These are phyloP conservation scores for Microplitis mediator DNA, from an alignment of 1,140 invertebrate genomes.

Conservation along the genomic window DNA sequence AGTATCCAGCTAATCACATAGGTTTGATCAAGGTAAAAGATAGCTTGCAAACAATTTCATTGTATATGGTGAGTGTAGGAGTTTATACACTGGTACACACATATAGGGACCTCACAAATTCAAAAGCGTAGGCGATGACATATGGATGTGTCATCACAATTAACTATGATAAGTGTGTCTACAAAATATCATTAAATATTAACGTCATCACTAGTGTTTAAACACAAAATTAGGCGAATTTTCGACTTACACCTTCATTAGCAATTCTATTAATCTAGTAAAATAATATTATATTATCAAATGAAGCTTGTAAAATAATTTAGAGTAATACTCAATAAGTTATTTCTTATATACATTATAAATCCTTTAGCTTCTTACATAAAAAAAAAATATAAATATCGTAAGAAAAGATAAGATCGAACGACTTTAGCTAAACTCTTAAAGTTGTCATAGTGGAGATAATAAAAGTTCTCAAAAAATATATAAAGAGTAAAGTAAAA, in stretches of 20 bases:
- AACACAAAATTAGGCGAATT: too few species aligned
- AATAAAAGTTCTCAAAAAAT: background rate
- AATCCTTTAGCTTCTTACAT: too few species aligned
- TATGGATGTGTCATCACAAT: constrained; percentile 12
- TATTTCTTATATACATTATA: too few species aligned
- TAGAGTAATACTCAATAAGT: too few species aligned
- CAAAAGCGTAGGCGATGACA: constrained; percentile 5
- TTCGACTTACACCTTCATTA: too few species aligned
- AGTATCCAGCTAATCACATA: background rate
- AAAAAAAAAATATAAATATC: too few species aligned
- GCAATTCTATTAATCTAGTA: too few species aligned
- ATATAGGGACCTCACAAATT: constrained; percentile 1
- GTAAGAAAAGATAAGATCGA: too few species aligned
- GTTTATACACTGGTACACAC: background rate
- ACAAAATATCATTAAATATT: background rate
- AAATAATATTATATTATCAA: too few species aligned
- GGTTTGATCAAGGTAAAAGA: background rate
- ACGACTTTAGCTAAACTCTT: too few species aligned
- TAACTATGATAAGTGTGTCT: constrained; percentile 4
- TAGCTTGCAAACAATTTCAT: background rate
- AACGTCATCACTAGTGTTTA: background rate
- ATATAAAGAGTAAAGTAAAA: background rate
- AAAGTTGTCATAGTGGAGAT: too few species aligned
- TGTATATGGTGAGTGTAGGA: background rate
- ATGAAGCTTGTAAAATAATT: too few species aligned